Base-by-base conservation (phyloP, 2,888 invertebrate genomes). In the Acanthosepion esculentum region DNA sequence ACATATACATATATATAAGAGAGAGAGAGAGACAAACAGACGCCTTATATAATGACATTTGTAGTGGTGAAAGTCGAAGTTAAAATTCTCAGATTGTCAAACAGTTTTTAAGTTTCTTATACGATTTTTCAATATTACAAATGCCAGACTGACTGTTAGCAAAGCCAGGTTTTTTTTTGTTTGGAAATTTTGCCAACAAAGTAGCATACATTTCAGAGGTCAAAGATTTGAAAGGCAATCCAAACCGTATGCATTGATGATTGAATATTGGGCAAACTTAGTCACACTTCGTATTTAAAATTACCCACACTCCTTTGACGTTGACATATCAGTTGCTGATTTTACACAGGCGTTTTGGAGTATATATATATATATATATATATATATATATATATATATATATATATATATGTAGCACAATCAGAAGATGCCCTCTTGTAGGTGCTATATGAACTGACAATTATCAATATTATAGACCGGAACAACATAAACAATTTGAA, bases 281-380 rank as follows among this genome's bases (percentile, higher is more conserved):
- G 78, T n/a, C 2, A 15, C n/a, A 33, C n/a, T 78, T 78, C 78
- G 78, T n/a, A 78, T n/a, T 78, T 41, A 41, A 41, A 41, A 41
- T 41, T 78, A n/a, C 78, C n/a, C n/a, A 12, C 78, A 3, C n/a
- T 78, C 7, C 23, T 20, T 6, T 59, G 23, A 59, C 59, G 23
- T 78, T 78, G 78, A 33, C 78, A 33, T 15, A n/a, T 15, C 78
- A n/a, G 18, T n/a, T 78, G 64, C 29, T 78, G 15, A 10, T 12
- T n/a, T n/a, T 23, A n/a, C 15, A 78, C 78, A 78, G 78, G 78
- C 33, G n/a, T n/a, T 8, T 78, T n/a, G 12, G n/a, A 0, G 6
- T 59, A 29, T 94, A 41, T 59, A 94, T 94, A 59, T 94, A 94
- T 94, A 59, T 94, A 94, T 94, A 59, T 94, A 94, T 94, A 59